Conservation (phyloP, 2,888 invertebrate genomes). For the Mayetiola destructor region DNA sequence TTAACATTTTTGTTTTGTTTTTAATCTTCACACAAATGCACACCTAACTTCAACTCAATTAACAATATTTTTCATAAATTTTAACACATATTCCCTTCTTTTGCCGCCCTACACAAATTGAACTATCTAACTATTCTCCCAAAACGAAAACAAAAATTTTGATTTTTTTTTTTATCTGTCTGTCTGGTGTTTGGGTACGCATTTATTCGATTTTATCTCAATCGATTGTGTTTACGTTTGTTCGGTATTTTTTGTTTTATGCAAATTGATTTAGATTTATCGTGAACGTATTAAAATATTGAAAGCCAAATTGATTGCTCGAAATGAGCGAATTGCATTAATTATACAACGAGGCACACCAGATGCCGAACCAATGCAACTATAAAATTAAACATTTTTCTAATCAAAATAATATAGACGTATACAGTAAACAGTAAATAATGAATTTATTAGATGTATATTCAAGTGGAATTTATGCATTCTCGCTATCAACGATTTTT, state of each 20-base stretch:
- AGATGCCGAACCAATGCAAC: constrained; percentile 53
- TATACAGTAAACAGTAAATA: neutral
- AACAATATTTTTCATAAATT: constrained; percentile 9
- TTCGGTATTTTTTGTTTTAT: constrained; percentile 6
- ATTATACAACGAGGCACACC: constrained; percentile 77
- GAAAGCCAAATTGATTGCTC: constrained; percentile 75
- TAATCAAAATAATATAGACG: neutral
- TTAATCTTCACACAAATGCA: no score
- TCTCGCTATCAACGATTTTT: no score
- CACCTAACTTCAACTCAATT: no score
- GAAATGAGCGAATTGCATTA: constrained; percentile 76
- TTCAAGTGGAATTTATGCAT: neutral
- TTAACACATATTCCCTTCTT: neutral
- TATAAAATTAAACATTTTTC: no score
- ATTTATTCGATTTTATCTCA: neutral
- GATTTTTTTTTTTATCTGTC: neutral
- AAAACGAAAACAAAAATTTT: neutral
- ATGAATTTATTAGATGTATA: neutral
- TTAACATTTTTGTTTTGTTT: no score
- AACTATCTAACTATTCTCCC: no score
- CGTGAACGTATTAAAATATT: constrained; percentile 73
- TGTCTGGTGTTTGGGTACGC: constrained; percentile 7
- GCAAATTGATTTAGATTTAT: constrained; percentile 48
- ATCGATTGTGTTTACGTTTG: neutral
- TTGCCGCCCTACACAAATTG: neutral